phyloP scores from a whole-genome alignment of 2,113 vertebrate species.

The Pseudonaja textilis region DNA sequence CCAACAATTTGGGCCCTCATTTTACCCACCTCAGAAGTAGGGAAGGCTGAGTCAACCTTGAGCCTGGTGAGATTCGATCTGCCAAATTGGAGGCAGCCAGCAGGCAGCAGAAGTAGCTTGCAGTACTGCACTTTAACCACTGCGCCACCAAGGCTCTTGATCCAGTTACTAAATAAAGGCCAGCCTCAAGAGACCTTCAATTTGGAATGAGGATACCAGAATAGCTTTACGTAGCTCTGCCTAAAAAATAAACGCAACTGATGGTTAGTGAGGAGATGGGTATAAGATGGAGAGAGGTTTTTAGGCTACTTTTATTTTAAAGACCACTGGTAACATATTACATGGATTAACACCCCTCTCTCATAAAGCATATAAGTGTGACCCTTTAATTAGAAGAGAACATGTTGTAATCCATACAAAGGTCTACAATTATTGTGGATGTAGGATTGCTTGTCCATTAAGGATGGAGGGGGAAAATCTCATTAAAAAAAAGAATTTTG shows the following conservation, averaged over 20 bases:
- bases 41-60: no score
- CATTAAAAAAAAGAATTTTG: constrained; percentile 15
- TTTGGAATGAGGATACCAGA: neutral
- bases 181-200: neutral
- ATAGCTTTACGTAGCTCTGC: neutral
- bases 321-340: neutral
- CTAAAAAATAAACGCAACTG: neutral
- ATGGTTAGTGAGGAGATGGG: neutral
- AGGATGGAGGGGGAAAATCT: constrained; percentile 12
- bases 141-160: no score
- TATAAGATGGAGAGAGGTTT: neutral
- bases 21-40: no score
- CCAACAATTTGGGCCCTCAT: no score
- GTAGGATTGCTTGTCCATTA: neutral
- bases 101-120: no score
- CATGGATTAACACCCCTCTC: neutral
- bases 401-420: neutral
- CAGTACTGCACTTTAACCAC: no score
- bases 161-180: neutral
- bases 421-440: neutral
- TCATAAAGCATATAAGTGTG: neutral
- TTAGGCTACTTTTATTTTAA: neutral
- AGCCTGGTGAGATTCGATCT: no score
- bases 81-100: no score
- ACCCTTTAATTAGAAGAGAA: neutral